These are phyloP conservation scores for Momotus momota DNA, from an alignment of 2,797 vertebrate genomes.

Conservation along the genomic window DNA sequence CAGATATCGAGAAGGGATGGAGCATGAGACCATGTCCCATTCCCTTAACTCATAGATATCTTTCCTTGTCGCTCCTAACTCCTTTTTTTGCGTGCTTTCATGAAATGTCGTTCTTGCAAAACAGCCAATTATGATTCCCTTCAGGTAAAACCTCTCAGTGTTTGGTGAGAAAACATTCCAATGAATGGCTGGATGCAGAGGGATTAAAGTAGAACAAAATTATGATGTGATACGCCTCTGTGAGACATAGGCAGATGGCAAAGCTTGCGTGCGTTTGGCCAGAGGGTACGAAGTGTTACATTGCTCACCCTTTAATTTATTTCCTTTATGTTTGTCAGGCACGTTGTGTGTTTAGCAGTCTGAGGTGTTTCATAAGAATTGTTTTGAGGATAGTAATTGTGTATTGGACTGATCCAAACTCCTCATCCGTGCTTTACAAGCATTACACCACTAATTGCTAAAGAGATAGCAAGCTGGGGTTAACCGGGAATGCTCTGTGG, in stretches of 20 bases:
- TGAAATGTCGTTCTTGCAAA: not conserved
- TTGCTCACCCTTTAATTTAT: not conserved
- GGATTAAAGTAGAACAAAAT: not conserved
- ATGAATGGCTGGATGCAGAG: not conserved
- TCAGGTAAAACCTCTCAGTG: not conserved
- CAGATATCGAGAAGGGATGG: rapidly evolving
- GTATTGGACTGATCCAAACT: not conserved
- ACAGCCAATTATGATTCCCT: not conserved
- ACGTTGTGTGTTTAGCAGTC: not conserved
- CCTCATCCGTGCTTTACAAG: not conserved
- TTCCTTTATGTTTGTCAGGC: not conserved
- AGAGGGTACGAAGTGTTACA: not conserved
- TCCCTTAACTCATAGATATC: not conserved
- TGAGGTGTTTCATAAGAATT: not conserved
- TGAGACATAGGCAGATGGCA: not conserved
- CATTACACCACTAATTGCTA: not conserved
- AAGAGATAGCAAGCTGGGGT: slow-evolving; percentile 4
- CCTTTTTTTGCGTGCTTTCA: not conserved
- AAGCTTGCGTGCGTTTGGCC: not conserved
- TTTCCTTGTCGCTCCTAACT: not conserved
- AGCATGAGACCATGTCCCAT: not conserved
- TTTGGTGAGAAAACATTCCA: not conserved
- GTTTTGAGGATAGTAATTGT: not conserved
- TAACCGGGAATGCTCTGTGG: not conserved
- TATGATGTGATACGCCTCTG: not conserved